phyloP scores from a whole-genome alignment of 2,797 vertebrate genomes.

The Oreonectes daqikongensis region DNA sequence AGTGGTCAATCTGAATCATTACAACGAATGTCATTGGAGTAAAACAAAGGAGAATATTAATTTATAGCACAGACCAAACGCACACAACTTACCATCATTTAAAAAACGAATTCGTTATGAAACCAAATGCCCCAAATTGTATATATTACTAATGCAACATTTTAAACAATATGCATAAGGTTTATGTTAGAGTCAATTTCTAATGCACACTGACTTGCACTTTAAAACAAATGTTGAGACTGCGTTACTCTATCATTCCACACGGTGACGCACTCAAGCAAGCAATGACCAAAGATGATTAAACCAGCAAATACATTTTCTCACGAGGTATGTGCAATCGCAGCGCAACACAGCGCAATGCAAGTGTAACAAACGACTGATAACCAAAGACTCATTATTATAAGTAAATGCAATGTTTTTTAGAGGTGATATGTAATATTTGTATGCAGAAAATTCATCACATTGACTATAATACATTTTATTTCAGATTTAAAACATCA shows the following conservation, averaged over 20 bases:
- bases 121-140: neutral
- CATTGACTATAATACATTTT: neutral
- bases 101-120: neutral
- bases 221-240: neutral
- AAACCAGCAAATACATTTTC: constrained; percentile 58
- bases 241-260: constrained; percentile 24
- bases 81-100: neutral
- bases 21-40: neutral
- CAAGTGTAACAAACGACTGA: constrained; percentile 61
- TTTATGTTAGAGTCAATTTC: neutral
- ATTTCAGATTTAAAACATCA: constrained; percentile 2
- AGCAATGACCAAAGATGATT: constrained; percentile 42
- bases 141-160: neutral
- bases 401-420: constrained; percentile 22
- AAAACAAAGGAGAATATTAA: neutral
- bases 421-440: too few species aligned
- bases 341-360: constrained; percentile 75
- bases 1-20: neutral
- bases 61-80: neutral
- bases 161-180: neutral
- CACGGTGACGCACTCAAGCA: constrained; percentile 57
- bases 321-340: constrained; percentile 75
- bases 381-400: constrained; percentile 10
- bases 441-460: too few species aligned
- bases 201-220: too few species aligned